Evolutionary conservation across 2,888 invertebrate species (phyloP).

Genomic region (Rotaria sp.): DNA sequence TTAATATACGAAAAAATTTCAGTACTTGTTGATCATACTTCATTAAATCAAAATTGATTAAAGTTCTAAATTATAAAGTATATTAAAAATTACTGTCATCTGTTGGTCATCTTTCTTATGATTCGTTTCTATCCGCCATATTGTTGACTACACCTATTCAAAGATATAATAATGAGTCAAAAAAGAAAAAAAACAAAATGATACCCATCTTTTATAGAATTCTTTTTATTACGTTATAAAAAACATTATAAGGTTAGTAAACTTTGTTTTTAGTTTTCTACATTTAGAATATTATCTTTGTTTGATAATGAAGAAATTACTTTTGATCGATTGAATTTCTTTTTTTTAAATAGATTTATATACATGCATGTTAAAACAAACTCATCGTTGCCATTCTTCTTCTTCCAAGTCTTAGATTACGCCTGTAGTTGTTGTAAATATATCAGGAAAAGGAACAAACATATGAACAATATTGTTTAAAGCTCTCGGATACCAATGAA

Average conservation of each 20-base stretch:
- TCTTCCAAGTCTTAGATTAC: not conserved
- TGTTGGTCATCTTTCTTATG: not conserved
- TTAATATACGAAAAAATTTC: too few species aligned
- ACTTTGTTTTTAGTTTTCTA: not conserved
- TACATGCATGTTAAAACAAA: not conserved
- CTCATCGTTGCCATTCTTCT: not conserved
- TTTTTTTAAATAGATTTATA: not conserved
- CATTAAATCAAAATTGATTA: too few species aligned
- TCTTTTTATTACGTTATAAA: not conserved
- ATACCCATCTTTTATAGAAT: not conserved
- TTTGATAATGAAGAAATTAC: not conserved
- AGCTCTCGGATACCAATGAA: conserved; percentile 16
- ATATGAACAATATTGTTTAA: conserved; percentile 8
- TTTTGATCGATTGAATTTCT: not conserved
- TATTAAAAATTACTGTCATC: not conserved
- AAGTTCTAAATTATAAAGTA: too few species aligned
- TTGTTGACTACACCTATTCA: not conserved
- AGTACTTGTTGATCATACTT: too few species aligned
- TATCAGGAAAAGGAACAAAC: not conserved
- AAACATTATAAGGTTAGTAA: not conserved
- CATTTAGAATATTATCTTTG: not conserved
- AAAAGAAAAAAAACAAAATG: not conserved
- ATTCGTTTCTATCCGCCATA: not conserved
- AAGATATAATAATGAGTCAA: not conserved
- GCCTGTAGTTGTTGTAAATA: not conserved